Evolutionary conservation across 2,888 invertebrate species (phyloP).

Genomic region (Eristalinus aeneus): DNA sequence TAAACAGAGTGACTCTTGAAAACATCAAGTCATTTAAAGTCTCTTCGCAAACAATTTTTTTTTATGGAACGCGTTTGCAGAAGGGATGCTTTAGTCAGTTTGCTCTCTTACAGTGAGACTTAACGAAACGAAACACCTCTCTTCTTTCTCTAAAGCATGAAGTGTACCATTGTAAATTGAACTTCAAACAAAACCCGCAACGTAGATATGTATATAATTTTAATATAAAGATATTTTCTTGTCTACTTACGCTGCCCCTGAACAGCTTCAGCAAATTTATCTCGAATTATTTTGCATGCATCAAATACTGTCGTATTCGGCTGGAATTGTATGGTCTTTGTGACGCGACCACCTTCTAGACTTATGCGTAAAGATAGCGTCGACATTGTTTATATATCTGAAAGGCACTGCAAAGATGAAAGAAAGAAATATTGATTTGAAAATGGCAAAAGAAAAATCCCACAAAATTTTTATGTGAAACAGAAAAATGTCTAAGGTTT

Average conservation of each 20-base stretch:
- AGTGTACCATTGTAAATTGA: neutral
- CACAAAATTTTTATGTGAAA: neutral
- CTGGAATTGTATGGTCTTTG: constrained; percentile 99
- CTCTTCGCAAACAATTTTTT: neutral
- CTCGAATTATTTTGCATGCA: constrained; percentile 96
- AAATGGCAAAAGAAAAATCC: neutral
- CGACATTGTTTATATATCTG: constrained; percentile 77
- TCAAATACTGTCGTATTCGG: constrained; percentile 97
- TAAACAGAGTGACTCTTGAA: neutral
- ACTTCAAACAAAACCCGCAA: neutral
- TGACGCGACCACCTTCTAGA: constrained; percentile 92
- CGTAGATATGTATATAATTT: neutral
- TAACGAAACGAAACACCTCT: neutral
- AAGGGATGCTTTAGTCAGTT: neutral
- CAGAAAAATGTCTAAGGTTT: neutral
- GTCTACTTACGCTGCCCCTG: constrained; percentile 91
- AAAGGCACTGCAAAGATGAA: constrained; percentile 76
- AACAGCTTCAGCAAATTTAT: constrained; percentile 95
- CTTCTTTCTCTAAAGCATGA: neutral
- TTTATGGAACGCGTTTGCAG: neutral
- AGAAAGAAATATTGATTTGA: constrained; percentile 23
- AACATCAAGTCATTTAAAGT: neutral
- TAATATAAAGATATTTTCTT: neutral
- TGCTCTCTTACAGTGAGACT: neutral
- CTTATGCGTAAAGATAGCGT: constrained; percentile 91